Evolutionary conservation across 2,888 invertebrate species (phyloP).

Genomic region (Conops quadrifasciatus): DNA sequence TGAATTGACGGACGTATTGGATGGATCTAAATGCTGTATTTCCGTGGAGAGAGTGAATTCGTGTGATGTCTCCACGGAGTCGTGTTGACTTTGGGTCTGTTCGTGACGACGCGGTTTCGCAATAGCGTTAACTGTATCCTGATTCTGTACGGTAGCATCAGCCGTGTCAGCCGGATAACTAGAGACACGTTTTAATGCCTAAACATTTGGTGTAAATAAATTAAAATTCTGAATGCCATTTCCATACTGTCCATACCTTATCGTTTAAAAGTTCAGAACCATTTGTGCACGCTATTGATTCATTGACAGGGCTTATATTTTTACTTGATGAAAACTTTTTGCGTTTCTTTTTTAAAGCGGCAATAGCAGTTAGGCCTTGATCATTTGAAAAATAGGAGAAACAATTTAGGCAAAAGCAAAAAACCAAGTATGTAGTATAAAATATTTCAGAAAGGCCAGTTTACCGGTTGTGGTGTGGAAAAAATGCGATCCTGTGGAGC

Average conservation of each 20-base stretch:
- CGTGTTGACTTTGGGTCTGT: constrained; percentile 72
- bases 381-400: no score
- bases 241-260: constrained; percentile 60
- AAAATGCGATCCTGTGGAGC: constrained; percentile 52
- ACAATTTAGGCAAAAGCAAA: no score
- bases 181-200: constrained; percentile 75
- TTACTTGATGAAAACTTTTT: constrained; percentile 85
- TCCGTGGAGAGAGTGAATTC: constrained; percentile 60
- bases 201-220: constrained; percentile 33
- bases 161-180: constrained; percentile 72
- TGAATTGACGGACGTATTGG: constrained; percentile 66
- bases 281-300: constrained; percentile 59
- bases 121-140: constrained; percentile 63
- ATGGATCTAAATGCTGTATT: constrained; percentile 58
- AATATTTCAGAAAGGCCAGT: neutral
- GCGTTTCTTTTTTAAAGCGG: constrained; percentile 79
- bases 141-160: constrained; percentile 56
- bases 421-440: neutral
- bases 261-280: constrained; percentile 53
- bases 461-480: constrained; percentile 61
- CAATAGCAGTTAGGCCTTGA: constrained; percentile 69
- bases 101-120: constrained; percentile 67
- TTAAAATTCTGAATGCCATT: no score
- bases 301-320: constrained; percentile 71
- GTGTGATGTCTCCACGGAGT: constrained; percentile 66